Percentiles rank a stretch among this genome's conserved stretches.
phyloP scores from a whole-genome alignment of 2,113 vertebrate species.

The Bufo bufo region DNA sequence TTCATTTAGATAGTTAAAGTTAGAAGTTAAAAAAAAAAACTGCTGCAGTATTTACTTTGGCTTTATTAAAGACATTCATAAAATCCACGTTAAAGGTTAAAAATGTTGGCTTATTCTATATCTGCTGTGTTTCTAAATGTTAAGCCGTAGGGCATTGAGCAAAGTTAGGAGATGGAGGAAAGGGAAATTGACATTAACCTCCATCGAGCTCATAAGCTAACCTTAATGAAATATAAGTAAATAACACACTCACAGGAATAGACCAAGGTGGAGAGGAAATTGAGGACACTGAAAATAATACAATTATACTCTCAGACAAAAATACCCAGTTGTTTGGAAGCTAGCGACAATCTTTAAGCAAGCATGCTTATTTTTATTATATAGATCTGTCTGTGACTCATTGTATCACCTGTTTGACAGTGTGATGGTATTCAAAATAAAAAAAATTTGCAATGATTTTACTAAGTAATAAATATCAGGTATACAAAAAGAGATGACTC shows the following conservation, averaged over 20 bases:
- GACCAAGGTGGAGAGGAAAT: slow-evolving; percentile 41
- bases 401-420: background rate
- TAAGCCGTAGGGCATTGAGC: slow-evolving; percentile 46
- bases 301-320: slow-evolving; percentile 36
- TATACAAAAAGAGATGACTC: background rate
- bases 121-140: slow-evolving; percentile 54
- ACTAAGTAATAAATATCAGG: background rate
- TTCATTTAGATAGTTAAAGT: slow-evolving; percentile 36
- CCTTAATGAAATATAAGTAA: slow-evolving; percentile 58
- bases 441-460: background rate
- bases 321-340: slow-evolving; percentile 12
- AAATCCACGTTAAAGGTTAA: slow-evolving; percentile 48
- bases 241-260: slow-evolving; percentile 37
- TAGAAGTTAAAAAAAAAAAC: slow-evolving; percentile 14
- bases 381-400: background rate
- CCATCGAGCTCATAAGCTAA: slow-evolving; percentile 41
- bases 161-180: slow-evolving; percentile 48
- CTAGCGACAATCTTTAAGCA: background rate
- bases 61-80: slow-evolving; percentile 51
- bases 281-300: slow-evolving; percentile 6
- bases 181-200: slow-evolving; percentile 56
- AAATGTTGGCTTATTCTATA: slow-evolving; percentile 49
- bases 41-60: slow-evolving; percentile 39
- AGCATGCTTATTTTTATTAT: background rate
- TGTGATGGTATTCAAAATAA: background rate